Conservation (phyloP, 2,888 invertebrate genomes). For the Cremastinae sp. region DNA sequence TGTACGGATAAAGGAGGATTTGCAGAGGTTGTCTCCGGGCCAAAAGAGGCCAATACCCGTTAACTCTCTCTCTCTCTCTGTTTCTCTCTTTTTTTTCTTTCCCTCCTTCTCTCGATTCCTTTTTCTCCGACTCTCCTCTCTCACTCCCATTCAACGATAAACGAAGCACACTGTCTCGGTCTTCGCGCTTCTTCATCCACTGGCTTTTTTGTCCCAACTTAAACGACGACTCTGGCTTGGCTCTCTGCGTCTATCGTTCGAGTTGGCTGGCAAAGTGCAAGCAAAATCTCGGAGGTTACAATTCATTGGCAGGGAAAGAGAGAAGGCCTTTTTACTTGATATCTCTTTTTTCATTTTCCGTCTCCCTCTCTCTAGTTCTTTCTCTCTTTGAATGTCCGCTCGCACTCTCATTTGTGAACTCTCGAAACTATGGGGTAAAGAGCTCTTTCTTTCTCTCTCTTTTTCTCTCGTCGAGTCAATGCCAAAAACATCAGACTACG, state of each 20-base stretch:
- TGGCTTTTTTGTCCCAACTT: slow-evolving; percentile 37
- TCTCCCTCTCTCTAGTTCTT: slow-evolving; percentile 3
- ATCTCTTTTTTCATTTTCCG: background rate
- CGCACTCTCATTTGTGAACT: slow-evolving; percentile 56
- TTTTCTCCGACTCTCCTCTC: slow-evolving; percentile 32
- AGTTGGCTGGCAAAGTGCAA: slow-evolving; percentile 53
- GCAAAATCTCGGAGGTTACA: slow-evolving; percentile 54
- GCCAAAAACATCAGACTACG: slow-evolving; percentile 52
- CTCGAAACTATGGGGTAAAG: slow-evolving; percentile 46
- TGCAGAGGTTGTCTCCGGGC: slow-evolving; percentile 72
- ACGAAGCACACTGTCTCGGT: slow-evolving; percentile 49
- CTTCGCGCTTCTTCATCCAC: slow-evolving; percentile 36
- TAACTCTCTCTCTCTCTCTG: slow-evolving; percentile 43
- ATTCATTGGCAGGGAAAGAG: slow-evolving; percentile 49
- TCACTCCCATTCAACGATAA: slow-evolving; percentile 27
- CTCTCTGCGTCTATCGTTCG: slow-evolving; percentile 12
- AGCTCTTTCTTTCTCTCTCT: background rate
- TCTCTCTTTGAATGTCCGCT: slow-evolving; percentile 26
- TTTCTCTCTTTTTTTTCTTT: slow-evolving; percentile 25
- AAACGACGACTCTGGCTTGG: slow-evolving; percentile 35
- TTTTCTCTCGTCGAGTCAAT: slow-evolving; percentile 42
- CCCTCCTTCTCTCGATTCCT: slow-evolving; percentile 28
- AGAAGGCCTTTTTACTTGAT: slow-evolving; percentile 7
- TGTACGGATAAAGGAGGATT: slow-evolving; percentile 70
- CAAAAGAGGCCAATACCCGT: slow-evolving; percentile 72